phyloP scores from a whole-genome alignment of 1,140 invertebrate species.

The Penaeus japonicus region DNA sequence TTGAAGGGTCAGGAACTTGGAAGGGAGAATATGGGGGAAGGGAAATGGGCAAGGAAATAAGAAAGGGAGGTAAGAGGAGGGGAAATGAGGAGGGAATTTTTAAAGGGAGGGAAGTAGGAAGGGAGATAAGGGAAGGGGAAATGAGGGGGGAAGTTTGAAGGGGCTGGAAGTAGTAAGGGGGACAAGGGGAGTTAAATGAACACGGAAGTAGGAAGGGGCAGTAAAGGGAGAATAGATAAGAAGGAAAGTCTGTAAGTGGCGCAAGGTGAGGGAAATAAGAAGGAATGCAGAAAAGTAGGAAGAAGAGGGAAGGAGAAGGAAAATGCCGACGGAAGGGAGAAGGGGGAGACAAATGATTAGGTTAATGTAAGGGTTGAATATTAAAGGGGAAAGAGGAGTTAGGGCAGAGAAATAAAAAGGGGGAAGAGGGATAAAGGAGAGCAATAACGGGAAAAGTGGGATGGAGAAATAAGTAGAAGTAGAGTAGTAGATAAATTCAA shows the following conservation, averaged over 20 bases:
- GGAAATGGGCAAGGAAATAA: not conserved
- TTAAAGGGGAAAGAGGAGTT: too few relatives aligned
- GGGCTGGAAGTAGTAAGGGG: not conserved
- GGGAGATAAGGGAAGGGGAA: not conserved
- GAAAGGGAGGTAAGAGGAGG: not conserved
- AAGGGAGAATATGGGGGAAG: not conserved
- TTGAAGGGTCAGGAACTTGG: not conserved
- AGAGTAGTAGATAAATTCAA: too few relatives aligned
- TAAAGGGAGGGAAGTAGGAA: not conserved
- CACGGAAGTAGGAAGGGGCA: not conserved
- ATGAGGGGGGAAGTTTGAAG: not conserved
- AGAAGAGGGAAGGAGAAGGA: not conserved
- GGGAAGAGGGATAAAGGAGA: too few relatives aligned
- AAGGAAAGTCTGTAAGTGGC: not conserved
- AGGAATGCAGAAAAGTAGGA: not conserved
- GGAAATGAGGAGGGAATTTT: too few relatives aligned
- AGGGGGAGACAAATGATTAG: too few relatives aligned
- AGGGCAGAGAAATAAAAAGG: too few relatives aligned
- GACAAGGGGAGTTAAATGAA: not conserved
- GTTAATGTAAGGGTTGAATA: too few relatives aligned
- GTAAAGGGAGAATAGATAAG: not conserved
- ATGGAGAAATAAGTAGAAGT: too few relatives aligned
- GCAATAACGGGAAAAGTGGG: too few relatives aligned
- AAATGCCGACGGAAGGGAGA: too few relatives aligned
- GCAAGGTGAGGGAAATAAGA: not conserved